phyloP scores from a whole-genome alignment of 2,888 invertebrate species.

The Podotricha telesiphe region DNA sequence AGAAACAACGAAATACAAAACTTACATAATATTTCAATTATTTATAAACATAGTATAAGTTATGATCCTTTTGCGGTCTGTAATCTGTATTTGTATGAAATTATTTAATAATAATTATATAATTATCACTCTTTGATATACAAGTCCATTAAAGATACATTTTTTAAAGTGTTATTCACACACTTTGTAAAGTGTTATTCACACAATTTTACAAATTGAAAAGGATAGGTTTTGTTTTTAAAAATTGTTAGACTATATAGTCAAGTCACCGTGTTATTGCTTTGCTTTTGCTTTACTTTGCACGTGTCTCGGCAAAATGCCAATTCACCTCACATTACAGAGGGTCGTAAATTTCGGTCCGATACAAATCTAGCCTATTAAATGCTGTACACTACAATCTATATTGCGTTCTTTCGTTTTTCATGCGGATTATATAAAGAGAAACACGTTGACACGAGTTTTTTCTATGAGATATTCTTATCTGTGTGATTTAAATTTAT shows the following conservation, averaged over 20 bases:
- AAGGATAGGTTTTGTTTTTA: no score
- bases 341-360: constrained; percentile 1
- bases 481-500: background rate
- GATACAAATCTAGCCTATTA: constrained; percentile 11
- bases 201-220: no score
- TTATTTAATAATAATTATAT: no score
- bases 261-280: constrained; percentile 42
- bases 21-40: no score
- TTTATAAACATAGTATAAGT: no score
- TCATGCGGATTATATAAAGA: background rate
- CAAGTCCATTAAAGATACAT: background rate
- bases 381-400: background rate
- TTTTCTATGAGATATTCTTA: background rate
- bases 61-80: no score
- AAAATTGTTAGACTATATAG: no score
- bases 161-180: constrained; percentile 25
- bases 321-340: constrained; percentile 48
- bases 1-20: no score
- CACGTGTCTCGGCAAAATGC: constrained; percentile 52
- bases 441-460: background rate
- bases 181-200: no score
- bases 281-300: constrained; percentile 11
- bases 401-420: background rate
- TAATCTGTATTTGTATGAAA: no score
- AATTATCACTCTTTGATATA: background rate